Percentiles rank a stretch among this genome's conserved stretches.
These are phyloP conservation scores for Pycnomerus fuliginosus DNA, from an alignment of 2,888 invertebrate species.

Conservation along the genomic window DNA sequence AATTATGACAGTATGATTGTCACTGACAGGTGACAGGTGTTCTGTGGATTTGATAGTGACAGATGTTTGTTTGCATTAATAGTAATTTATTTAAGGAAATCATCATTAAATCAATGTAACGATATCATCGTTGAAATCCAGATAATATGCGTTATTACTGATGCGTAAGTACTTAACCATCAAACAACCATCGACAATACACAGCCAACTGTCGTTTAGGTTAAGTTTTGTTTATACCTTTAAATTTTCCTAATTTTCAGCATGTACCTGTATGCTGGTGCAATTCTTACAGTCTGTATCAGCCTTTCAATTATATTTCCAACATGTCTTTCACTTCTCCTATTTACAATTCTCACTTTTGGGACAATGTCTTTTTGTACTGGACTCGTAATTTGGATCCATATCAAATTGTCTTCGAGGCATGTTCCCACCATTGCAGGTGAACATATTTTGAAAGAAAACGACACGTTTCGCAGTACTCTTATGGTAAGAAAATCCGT, in stretches of 20 bases:
- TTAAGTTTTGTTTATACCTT: neutral
- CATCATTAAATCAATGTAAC: neutral
- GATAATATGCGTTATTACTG: constrained; percentile 1
- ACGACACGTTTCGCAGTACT: constrained; percentile 61
- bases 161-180: neutral
- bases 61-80: constrained; percentile 3
- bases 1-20: too few relatives aligned
- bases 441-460: constrained; percentile 62
- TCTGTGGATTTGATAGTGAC: too few relatives aligned
- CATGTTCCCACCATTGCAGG: constrained; percentile 63
- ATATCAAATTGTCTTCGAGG: constrained; percentile 64
- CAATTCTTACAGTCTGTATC: constrained; percentile 4
- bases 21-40: too few relatives aligned
- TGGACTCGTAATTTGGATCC: constrained; percentile 63
- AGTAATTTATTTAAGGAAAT: neutral
- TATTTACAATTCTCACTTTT: too few relatives aligned
- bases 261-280: constrained; percentile 14
- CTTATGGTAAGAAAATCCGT: constrained; percentile 57
- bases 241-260: constrained; percentile 1
- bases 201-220: neutral
- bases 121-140: neutral
- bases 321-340: constrained; percentile 40
- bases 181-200: constrained; percentile 4
- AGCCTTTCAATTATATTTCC: constrained; percentile 23
- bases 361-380: too few relatives aligned